A percentile compares a stretch with the other conserved stretches of the same genome.
phyloP scores from a whole-genome alignment of 2,113 vertebrate genomes.

The Falco punctatus region DNA sequence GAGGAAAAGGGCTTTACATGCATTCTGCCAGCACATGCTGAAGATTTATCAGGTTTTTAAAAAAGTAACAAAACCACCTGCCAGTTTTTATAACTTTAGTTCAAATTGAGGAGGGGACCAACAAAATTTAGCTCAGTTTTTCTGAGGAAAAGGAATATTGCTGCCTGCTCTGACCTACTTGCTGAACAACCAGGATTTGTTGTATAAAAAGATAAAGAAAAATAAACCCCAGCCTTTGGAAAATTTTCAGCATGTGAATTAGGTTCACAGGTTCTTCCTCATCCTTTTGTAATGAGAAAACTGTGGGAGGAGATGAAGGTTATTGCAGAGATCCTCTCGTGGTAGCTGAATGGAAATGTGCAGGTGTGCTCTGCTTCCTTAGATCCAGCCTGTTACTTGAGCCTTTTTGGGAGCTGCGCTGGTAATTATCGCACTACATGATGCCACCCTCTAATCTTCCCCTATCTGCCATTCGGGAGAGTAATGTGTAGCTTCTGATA shows the following conservation, averaged over 20 bases:
- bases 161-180: background rate
- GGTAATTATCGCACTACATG: background rate
- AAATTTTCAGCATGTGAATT: background rate
- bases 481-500: fast-evolving
- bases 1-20: background rate
- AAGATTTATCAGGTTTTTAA: background rate
- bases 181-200: background rate
- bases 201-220: background rate
- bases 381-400: background rate
- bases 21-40: background rate
- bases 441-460: background rate
- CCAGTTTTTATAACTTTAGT: background rate
- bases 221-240: background rate
- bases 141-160: background rate
- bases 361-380: background rate
- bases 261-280: background rate
- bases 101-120: background rate
- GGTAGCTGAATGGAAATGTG: background rate
- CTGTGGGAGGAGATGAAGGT: background rate
- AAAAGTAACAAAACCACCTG: background rate
- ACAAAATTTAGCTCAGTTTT: background rate
- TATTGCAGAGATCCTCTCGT: background rate
- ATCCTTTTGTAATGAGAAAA: background rate
- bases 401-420: background rate
- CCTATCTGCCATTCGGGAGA: background rate